Conservation (phyloP, 2,113 vertebrate genomes). For the Aramus guarauna region DNA sequence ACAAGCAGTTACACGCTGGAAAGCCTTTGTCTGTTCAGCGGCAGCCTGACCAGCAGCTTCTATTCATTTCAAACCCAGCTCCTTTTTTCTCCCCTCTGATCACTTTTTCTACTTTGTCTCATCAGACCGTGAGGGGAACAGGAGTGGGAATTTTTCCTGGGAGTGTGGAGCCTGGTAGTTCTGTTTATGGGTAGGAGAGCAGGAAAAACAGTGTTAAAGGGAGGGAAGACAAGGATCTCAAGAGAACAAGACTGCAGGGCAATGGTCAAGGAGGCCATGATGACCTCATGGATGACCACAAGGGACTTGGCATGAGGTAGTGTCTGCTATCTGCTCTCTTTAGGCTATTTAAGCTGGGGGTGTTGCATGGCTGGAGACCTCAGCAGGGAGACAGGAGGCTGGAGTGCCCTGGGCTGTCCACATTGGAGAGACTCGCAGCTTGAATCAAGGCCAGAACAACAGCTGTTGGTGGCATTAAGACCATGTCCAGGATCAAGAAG, state of each 20-base stretch:
- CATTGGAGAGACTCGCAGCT: not conserved
- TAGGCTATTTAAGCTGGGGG: not conserved
- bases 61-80: slow-evolving; percentile 51
- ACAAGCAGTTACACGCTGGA: slow-evolving; percentile 56
- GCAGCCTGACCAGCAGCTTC: slow-evolving; percentile 61
- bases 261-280: not conserved
- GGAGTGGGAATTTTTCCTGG: not conserved
- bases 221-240: not conserved
- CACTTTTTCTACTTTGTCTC: slow-evolving; percentile 32
- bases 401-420: not conserved
- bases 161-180: not conserved
- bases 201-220: not conserved
- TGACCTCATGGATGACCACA: not conserved
- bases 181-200: not conserved
- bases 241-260: not conserved
- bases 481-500: not conserved
- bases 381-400: not conserved
- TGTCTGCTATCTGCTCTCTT: not conserved
- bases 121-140: not conserved
- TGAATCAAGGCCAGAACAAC: not conserved
- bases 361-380: not conserved
- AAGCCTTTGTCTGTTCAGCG: slow-evolving; percentile 53
- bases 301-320: not conserved
- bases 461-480: not conserved
- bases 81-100: slow-evolving; percentile 29